Base-by-base conservation (phyloP, 1,140 invertebrate genomes). In the Philotrypesis tridentata region DNA sequence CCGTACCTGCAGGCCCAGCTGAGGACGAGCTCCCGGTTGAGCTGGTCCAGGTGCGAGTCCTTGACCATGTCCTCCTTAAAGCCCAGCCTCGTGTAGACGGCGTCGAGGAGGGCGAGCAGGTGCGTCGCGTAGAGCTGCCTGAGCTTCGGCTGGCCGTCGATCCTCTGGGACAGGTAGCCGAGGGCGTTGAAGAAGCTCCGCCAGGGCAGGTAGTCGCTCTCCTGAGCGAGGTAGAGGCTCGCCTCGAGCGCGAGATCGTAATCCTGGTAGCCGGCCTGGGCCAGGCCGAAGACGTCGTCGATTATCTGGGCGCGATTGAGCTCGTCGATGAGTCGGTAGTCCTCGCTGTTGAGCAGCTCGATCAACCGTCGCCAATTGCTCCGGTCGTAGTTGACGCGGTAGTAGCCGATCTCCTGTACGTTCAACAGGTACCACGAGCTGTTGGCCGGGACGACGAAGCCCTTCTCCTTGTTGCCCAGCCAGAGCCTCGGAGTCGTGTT, bases 231-330 rank as follows among this genome's bases (percentile, higher is more conserved):
- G 83, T 95, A 93, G 83, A 92, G 93, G 9, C 93, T 93, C 0
- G 94, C 92, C 33, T 88, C 80, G 0, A 93, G 84, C 21, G 89
- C 82, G 7, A 90, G 63, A 1, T 86, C 81, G 11, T 92, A 89
- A 0, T 85, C 67, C 3, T 92, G 73, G 21, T 91, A 84, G 11
- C 88, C 87, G 31, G 90, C 89, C 77, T 91, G 88, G n/a, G 91
- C 91, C 33, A 93, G 81, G 84, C 91, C 90, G 1, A 92, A 86
- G 65, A 93, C 87, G 83, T 94, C 93, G 70, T 93, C 92, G 27
- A 94, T 88, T 75, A 95, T 92, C 48, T 93, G 93, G 0, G 94
- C 94, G 40, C 95, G 92, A 88, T 95, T 95, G 0, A 93, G 85
- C 8, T 89, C 89, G 82, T 94, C 92, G 84, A 95, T 95, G 3